Evolutionary conservation across 2,888 invertebrate species (phyloP).

Genomic region (Meiosimyza platycephala): DNA sequence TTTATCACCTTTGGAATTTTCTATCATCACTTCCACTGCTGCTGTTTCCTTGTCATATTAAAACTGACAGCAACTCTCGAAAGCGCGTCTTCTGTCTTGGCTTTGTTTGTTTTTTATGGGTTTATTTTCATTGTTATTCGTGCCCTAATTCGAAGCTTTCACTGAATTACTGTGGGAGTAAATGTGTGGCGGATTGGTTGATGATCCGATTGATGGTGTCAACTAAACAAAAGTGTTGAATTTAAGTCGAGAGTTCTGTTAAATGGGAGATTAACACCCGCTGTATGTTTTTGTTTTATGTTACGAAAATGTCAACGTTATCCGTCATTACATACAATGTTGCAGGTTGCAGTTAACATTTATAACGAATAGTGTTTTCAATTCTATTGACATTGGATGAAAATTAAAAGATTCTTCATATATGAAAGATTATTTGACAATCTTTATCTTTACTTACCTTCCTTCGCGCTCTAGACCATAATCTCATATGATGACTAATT

Average conservation of each 20-base stretch:
- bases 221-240: not conserved
- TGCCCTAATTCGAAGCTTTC: not conserved
- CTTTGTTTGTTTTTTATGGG: conserved; percentile 21
- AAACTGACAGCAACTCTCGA: not conserved
- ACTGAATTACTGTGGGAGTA: not conserved
- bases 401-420: too few species aligned
- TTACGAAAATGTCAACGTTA: too few species aligned
- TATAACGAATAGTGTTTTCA: too few species aligned
- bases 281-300: not conserved
- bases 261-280: conserved; percentile 22
- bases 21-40: conserved; percentile 40
- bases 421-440: too few species aligned
- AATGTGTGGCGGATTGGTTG: not conserved
- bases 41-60: not conserved
- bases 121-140: conserved; percentile 18
- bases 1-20: conserved; percentile 27
- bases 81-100: not conserved
- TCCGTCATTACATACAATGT: too few species aligned
- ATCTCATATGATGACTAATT: too few species aligned
- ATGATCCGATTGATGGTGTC: not conserved
- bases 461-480: too few species aligned
- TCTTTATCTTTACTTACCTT: too few species aligned
- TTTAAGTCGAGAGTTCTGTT: conserved; percentile 15
- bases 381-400: too few species aligned
- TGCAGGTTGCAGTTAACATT: too few species aligned